These are phyloP conservation scores for Distichodus sexfasciatus DNA, from an alignment of 2,797 vertebrate genomes.

Conservation along the genomic window DNA sequence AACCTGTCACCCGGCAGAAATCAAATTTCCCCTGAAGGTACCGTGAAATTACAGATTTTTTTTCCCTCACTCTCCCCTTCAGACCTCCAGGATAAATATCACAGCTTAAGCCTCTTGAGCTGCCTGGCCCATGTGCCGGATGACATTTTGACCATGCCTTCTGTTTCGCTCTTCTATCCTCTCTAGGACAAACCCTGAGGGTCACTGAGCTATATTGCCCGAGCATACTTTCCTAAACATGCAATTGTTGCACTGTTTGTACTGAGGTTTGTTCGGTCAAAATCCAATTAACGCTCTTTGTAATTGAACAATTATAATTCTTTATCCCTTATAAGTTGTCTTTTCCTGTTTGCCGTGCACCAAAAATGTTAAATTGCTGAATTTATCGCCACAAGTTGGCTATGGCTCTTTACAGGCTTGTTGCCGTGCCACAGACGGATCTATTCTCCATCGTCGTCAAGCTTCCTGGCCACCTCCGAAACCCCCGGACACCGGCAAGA, in stretches of 20 bases:
- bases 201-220: conserved; percentile 1
- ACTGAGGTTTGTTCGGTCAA: conserved; percentile 29
- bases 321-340: no score
- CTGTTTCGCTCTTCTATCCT: conserved; percentile 53
- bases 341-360: no score
- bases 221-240: conserved; percentile 10
- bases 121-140: conserved; percentile 73
- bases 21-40: conserved; percentile 83
- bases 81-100: conserved; percentile 80
- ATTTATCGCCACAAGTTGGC: neutral
- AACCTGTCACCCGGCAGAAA: conserved; percentile 78
- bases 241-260: conserved; percentile 17
- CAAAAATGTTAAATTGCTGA: no score
- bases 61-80: conserved; percentile 62
- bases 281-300: neutral
- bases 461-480: neutral
- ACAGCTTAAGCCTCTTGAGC: conserved; percentile 80
- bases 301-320: no score
- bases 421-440: neutral
- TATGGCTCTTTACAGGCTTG: neutral
- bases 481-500: conserved; percentile 39
- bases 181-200: conserved; percentile 29
- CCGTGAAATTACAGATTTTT: conserved; percentile 81
- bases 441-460: neutral
- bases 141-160: conserved; percentile 77